A percentile compares a stretch with the other conserved stretches of the same genome.
Evolutionary conservation across 2,113 vertebrate species (phyloP).

Genomic region (Oxyura jamaicensis): DNA sequence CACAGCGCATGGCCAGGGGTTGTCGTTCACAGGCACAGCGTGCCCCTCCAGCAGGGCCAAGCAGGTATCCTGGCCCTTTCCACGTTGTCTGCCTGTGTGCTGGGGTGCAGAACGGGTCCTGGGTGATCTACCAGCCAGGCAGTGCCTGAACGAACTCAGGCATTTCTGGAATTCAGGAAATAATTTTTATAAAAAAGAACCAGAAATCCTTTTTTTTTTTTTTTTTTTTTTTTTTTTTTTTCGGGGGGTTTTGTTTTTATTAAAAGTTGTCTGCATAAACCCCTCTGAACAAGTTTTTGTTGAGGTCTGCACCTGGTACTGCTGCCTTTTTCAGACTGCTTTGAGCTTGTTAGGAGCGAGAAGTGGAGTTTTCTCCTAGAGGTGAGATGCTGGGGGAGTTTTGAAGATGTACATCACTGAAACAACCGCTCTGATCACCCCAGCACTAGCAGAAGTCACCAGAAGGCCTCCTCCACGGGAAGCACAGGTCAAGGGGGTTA

Average conservation of each 20-base stretch:
- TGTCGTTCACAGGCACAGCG: too few relatives aligned
- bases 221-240: too few relatives aligned
- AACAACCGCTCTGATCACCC: neutral
- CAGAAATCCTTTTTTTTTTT: neutral
- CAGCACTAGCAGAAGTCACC: neutral
- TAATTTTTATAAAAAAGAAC: neutral
- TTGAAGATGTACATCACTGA: neutral
- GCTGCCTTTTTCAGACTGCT: neutral
- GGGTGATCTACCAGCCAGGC: neutral
- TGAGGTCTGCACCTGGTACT: neutral
- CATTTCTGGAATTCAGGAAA: neutral
- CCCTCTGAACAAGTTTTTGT: neutral
- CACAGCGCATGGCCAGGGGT: accelerated
- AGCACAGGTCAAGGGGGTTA: neutral
- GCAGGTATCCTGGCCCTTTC: neutral
- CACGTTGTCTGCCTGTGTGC: accelerated
- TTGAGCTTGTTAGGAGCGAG: neutral
- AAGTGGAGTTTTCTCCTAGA: neutral
- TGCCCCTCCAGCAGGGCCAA: neutral
- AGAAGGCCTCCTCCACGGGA: neutral
- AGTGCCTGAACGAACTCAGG: neutral
- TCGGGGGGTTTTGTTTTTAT: too few relatives aligned
- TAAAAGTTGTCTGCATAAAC: too few relatives aligned
- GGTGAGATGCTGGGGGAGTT: neutral
- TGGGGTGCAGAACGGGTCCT: neutral